Conservation (phyloP, 1,140 invertebrate species). For the Drosophila busckii region DNA sequence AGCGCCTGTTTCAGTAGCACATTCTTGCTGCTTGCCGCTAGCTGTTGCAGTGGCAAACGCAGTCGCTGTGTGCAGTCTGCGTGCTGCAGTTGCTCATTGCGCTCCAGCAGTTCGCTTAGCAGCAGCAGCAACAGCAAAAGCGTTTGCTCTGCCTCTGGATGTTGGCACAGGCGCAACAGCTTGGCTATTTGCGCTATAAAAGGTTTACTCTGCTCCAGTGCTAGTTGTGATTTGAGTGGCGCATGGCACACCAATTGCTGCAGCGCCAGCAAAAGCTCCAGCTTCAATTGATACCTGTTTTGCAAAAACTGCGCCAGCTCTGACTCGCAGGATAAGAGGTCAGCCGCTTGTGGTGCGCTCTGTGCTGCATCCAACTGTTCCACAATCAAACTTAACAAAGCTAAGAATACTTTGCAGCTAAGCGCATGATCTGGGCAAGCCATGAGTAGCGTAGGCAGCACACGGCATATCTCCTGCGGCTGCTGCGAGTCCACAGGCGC, state of each 20-base stretch:
- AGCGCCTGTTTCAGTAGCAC: constrained; percentile 32
- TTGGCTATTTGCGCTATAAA: constrained; percentile 44
- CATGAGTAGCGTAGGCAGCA: constrained; percentile 36
- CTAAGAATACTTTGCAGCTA: constrained; percentile 57
- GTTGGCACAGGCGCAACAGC: constrained; percentile 28
- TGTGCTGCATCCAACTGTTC: constrained; percentile 3
- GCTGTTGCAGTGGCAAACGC: constrained; percentile 3
- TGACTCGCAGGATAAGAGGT: constrained; percentile 48
- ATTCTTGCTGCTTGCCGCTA: constrained; percentile 24
- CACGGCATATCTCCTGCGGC: constrained; percentile 2
- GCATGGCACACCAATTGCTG: constrained; percentile 55
- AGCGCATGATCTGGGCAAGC: constrained; percentile 40
- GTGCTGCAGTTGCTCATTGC: constrained; percentile 29
- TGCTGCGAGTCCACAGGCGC: constrained; percentile 14
- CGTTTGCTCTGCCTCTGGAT: constrained; percentile 37
- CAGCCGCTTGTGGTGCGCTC: not conserved
- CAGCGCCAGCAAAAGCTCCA: constrained; percentile 58
- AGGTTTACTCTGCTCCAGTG: constrained; percentile 30
- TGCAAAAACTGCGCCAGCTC: constrained; percentile 57
- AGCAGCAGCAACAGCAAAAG: constrained; percentile 53
- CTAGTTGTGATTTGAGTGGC: constrained; percentile 52
- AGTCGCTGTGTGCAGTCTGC: constrained; percentile 17
- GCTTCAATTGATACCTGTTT: constrained; percentile 48
- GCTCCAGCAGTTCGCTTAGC: constrained; percentile 60
- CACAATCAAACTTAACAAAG: constrained; percentile 37